Evolutionary conservation across 2,888 invertebrate species (phyloP).

Genomic region (Temnothorax ravouxi): DNA sequence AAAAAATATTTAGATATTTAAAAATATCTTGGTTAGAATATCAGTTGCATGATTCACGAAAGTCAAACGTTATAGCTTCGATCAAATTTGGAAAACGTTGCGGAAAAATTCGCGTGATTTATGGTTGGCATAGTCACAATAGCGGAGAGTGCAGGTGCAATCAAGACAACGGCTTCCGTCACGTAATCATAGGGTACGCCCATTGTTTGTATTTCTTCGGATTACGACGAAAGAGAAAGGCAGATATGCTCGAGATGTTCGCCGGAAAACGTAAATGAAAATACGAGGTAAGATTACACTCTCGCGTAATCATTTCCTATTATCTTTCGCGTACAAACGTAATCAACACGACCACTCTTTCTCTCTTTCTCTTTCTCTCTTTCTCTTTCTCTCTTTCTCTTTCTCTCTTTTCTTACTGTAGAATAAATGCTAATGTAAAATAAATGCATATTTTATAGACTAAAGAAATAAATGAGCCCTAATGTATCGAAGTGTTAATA

Average conservation of each 20-base stretch:
- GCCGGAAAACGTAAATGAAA: slow-evolving; percentile 46
- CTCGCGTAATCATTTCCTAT: slow-evolving; percentile 39
- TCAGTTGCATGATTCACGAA: background rate
- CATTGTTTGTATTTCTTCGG: slow-evolving; percentile 38
- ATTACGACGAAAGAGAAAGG: slow-evolving; percentile 71
- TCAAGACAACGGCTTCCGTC: slow-evolving; percentile 64
- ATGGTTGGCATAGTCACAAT: background rate
- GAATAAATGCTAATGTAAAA: background rate
- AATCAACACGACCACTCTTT: background rate
- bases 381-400: background rate
- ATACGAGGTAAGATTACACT: slow-evolving; percentile 38
- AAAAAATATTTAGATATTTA: too few relatives aligned
- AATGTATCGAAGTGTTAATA: background rate
- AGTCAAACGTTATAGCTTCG: background rate
- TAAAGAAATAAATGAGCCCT: background rate
- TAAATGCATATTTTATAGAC: background rate
- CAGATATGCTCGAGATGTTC: slow-evolving; percentile 68
- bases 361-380: background rate
- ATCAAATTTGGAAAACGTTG: slow-evolving; percentile 5
- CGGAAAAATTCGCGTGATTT: slow-evolving; percentile 5
- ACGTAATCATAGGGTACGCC: slow-evolving; percentile 59
- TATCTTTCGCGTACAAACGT: background rate
- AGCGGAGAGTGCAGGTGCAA: slow-evolving; percentile 5
- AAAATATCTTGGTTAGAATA: background rate
- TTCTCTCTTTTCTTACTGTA: background rate